Evolutionary conservation across 2,113 vertebrate genomes (phyloP).

Genomic region (Bufo bufo): DNA sequence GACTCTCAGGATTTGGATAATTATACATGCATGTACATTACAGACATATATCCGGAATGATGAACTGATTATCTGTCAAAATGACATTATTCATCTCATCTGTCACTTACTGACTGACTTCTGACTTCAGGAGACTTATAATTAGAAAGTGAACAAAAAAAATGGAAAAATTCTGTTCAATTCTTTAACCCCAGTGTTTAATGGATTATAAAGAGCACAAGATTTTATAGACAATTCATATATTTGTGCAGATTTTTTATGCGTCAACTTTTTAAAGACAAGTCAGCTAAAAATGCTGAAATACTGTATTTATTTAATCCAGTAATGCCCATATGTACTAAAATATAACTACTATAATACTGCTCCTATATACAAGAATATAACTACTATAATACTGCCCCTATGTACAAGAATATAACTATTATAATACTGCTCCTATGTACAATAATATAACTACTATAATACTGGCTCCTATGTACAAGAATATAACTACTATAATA

Average conservation of each 20-base stretch:
- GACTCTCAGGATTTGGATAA: background rate
- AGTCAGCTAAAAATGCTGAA: too few species aligned
- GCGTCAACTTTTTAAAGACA: too few species aligned
- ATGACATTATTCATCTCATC: conserved; percentile 7
- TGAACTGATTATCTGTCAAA: conserved; percentile 32
- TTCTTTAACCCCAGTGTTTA: conserved; percentile 2
- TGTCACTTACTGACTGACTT: conserved; percentile 38
- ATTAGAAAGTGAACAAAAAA: conserved; percentile 7
- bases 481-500: too few species aligned
- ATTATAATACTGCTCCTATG: too few species aligned
- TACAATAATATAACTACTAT: too few species aligned
- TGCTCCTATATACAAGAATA: too few species aligned
- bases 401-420: too few species aligned
- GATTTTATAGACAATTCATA: background rate
- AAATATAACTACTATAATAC: too few species aligned
- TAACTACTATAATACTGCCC: too few species aligned
- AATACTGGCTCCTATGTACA: too few species aligned
- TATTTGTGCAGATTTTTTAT: background rate
- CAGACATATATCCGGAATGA: conserved; percentile 14
- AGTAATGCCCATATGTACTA: too few species aligned
- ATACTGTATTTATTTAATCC: too few species aligned
- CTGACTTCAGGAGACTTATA: conserved; percentile 32
- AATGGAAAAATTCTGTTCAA: background rate
- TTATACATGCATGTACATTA: conserved; percentile 15
- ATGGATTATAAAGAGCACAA: background rate